Evolutionary conservation across 2,888 invertebrate genomes (phyloP), one percentile per base, ranked within the genome.

Genomic region (Leptopilina drosophilae): DNA sequence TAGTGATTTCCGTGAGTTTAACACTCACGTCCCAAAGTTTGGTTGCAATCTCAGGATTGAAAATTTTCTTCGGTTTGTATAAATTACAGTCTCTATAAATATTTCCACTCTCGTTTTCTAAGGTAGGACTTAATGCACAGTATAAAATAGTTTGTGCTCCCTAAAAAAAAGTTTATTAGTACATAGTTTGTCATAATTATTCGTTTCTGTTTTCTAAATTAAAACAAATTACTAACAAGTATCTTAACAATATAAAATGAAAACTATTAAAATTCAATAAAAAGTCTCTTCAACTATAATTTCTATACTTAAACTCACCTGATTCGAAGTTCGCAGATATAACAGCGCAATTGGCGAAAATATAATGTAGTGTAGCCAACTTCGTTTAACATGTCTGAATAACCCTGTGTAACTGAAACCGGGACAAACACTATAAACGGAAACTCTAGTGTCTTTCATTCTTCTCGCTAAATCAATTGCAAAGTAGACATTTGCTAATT

Each of bases 381-480:
- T 94, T 64, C 93, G 87, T 73, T 91, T 91, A 11, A 92, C 90
- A 87, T 94, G 94, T 92, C 96, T 94, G 88, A 96, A 96, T 73
- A 97, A 92, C 82, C 95, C 95, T 0, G 97, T 97, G 85, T 95
- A 95, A 67, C 95, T 95, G 92, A 96, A 96, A 8, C 97, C 97
- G 0, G 97, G 97, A 87, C 96, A 96, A 82, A 95, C 94, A 42
- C 94, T 93, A 85, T 95, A 95, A 0, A 95, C 94, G 84, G 94
- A 94, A 20, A 96, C 93, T 0, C 94, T 94, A 0, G 92, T 92
- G 15, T 93, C 93, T 84, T 92, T 91, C 7, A 93, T 89, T 83
- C 93, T 92, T 77, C 93, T 93, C 0, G 95, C 94, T 62, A 97
- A 91, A 77, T 95, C 95, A 81, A 93, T 92, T 14, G 94, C 94